A percentile compares a stretch with the other conserved stretches of the same genome.
Evolutionary conservation across 2,113 vertebrate genomes (phyloP).

Genomic region (Podiceps cristatus): DNA sequence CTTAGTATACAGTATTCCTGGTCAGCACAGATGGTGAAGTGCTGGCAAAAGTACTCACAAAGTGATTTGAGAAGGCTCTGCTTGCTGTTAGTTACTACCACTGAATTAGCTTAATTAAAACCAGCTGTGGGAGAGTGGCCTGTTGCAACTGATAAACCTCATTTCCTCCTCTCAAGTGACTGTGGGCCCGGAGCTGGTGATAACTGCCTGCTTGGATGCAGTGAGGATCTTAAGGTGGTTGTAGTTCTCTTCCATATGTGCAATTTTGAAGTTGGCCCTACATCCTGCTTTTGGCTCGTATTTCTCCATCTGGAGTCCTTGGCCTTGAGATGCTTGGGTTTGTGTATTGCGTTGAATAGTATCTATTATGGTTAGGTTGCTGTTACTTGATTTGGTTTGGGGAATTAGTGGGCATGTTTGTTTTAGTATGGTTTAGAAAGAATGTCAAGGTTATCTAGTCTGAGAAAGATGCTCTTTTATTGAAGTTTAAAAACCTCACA

Average conservation of each 20-base stretch:
- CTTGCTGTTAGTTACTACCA: conserved; percentile 2
- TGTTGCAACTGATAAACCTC: conserved; percentile 23
- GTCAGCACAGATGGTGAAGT: conserved; percentile 18
- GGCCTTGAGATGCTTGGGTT: neutral
- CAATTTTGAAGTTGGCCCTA: conserved; percentile 46
- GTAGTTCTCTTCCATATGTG: conserved; percentile 38
- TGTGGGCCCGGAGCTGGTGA: conserved; percentile 7
- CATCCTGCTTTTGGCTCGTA: neutral
- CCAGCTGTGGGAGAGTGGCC: conserved; percentile 16
- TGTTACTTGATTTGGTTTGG: neutral
- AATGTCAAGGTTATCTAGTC: conserved; percentile 4
- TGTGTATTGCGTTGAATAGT: neutral
- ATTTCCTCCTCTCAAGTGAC: conserved; percentile 24
- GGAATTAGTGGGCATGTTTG: neutral
- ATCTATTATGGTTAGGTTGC: neutral
- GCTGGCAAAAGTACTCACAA: neutral
- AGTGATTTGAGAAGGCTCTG: neutral
- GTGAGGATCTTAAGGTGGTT: conserved; percentile 9
- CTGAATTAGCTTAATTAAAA: conserved; percentile 42
- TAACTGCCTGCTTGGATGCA: neutral
- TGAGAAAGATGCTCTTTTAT: neutral
- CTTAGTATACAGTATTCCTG: neutral
- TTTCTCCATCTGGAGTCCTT: conserved; percentile 45
- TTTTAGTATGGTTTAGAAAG: neutral
- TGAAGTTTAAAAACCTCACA: neutral